These are phyloP conservation scores for Cladorhizidae sp. DNA, from an alignment of 37 sponge, comb jelly and placozoan species.

Conservation along the genomic window DNA sequence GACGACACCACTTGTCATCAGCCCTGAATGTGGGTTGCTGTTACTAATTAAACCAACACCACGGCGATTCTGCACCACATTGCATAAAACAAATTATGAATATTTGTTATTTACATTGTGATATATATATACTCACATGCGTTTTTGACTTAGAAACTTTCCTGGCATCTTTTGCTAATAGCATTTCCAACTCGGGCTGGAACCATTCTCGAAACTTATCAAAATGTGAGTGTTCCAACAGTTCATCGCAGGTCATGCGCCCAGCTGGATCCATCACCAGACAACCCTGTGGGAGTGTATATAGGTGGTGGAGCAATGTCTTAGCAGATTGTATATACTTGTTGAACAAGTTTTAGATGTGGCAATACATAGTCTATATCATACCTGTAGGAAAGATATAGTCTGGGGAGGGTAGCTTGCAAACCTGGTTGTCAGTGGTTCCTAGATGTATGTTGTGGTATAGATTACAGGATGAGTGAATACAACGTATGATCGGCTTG, in stretches of 20 bases:
- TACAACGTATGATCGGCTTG: no score
- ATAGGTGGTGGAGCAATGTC: no score
- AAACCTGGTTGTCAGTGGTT: constrained; percentile 75
- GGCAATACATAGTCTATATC: background rate
- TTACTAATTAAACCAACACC: background rate
- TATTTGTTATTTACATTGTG: background rate
- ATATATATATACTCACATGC: constrained; percentile 13
- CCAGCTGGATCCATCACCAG: constrained; percentile 89
- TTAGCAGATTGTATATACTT: no score
- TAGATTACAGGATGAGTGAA: no score
- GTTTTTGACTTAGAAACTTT: constrained; percentile 68
- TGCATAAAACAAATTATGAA: background rate
- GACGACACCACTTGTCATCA: no score
- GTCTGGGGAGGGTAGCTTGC: constrained; percentile 48
- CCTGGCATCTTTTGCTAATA: constrained; percentile 76
- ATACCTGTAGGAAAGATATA: constrained; percentile 85
- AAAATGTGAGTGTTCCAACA: constrained; percentile 92
- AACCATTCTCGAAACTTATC: constrained; percentile 94
- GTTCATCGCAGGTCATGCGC: constrained; percentile 87
- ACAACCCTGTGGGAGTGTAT: constrained; percentile 78
- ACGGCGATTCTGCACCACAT: background rate
- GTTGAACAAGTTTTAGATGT: no score
- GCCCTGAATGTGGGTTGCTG: constrained; percentile 2
- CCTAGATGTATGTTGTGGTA: constrained; percentile 21
- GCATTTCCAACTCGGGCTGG: constrained; percentile 87